Evolutionary conservation across 2,888 invertebrate species (phyloP).

Genomic region (Leucania comma): DNA sequence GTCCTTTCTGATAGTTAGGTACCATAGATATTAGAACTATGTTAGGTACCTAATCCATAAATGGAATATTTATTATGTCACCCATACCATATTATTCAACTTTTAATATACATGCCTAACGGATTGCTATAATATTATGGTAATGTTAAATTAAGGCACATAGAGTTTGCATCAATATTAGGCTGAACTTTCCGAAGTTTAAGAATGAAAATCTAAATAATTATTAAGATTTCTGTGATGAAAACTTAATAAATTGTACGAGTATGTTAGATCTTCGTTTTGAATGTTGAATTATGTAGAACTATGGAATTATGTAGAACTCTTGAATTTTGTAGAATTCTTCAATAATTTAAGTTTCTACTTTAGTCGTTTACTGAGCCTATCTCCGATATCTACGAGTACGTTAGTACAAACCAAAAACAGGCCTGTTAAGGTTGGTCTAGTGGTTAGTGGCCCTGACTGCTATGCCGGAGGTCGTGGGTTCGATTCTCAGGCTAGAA

Average conservation of each 20-base stretch:
- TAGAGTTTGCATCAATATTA: background rate
- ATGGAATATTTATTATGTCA: constrained; percentile 43
- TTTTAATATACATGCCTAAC: constrained; percentile 41
- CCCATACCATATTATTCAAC: constrained; percentile 18
- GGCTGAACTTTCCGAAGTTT: background rate
- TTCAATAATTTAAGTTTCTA: too few species aligned
- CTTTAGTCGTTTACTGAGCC: too few species aligned
- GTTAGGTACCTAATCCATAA: constrained; percentile 5
- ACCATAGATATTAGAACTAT: too few species aligned
- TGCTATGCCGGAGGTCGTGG: too few species aligned
- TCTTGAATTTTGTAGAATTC: too few species aligned
- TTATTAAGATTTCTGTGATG: too few species aligned
- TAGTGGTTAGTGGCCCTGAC: too few species aligned
- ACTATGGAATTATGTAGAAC: too few species aligned
- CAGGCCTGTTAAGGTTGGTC: too few species aligned
- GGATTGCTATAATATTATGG: constrained; percentile 41
- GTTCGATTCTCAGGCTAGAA: too few species aligned
- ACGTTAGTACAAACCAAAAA: too few species aligned
- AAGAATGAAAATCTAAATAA: constrained; percentile 2
- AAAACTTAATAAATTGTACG: background rate
- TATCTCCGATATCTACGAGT: background rate
- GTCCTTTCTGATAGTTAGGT: constrained; percentile 11
- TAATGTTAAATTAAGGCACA: constrained; percentile 31
- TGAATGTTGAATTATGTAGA: too few species aligned
- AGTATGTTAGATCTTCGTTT: background rate